A percentile compares a stretch with the other conserved stretches of the same genome.
Evolutionary conservation across 2,113 vertebrate genomes (phyloP).

Genomic region (Myotis lucifugus): DNA sequence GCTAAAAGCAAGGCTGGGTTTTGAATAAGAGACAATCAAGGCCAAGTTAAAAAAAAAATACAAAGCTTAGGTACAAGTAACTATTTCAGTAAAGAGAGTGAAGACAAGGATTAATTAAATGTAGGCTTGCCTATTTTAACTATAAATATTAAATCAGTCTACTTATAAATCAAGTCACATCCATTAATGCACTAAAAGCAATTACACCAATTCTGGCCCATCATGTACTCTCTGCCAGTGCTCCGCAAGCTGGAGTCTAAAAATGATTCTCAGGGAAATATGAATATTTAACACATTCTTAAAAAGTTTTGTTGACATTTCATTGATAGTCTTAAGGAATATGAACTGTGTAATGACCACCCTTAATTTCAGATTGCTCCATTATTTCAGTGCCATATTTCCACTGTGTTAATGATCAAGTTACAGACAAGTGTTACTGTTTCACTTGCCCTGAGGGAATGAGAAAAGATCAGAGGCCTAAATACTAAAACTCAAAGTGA

Average conservation of each 20-base stretch:
- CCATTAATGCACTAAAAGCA: background rate
- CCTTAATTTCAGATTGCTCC: background rate
- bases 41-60: background rate
- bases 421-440: background rate
- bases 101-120: background rate
- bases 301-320: background rate
- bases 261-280: background rate
- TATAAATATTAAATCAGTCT: background rate
- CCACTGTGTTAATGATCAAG: background rate
- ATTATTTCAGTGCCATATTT: background rate
- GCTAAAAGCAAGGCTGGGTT: background rate
- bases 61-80: background rate
- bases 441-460: background rate
- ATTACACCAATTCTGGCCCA: background rate
- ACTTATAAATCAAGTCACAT: background rate
- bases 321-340: background rate
- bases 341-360: background rate
- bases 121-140: background rate
- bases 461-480: slow-evolving; percentile 31
- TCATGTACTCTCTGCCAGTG: background rate
- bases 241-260: background rate
- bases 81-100: background rate
- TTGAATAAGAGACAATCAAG: background rate
- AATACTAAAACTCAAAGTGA: background rate
- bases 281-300: background rate